Conservation (phyloP, 92 coral and sea anemone species). For the Micromussa lordhowensis region DNA sequence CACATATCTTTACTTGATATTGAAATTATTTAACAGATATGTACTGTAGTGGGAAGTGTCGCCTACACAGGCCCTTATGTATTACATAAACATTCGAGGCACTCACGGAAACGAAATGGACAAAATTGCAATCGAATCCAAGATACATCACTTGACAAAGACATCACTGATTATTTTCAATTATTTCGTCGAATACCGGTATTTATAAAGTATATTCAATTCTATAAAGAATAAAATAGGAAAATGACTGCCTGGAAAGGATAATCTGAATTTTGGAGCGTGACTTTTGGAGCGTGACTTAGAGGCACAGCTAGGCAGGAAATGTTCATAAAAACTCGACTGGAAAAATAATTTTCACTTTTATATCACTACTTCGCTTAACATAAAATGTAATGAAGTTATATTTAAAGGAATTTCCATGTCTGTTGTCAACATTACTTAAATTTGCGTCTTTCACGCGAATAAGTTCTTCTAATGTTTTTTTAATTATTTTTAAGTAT, state of each 20-base stretch:
- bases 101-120: constrained; percentile 9
- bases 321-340: background rate
- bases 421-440: background rate
- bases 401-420: background rate
- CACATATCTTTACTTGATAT: constrained; percentile 13
- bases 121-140: background rate
- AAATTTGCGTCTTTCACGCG: background rate
- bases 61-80: background rate
- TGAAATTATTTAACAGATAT: background rate
- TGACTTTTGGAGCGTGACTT: no score
- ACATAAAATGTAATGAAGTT: background rate
- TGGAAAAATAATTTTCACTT: background rate
- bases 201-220: background rate
- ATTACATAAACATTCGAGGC: background rate
- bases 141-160: background rate
- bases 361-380: background rate
- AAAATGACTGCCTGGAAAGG: background rate
- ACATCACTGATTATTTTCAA: background rate
- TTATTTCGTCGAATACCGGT: background rate
- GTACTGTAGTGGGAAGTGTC: background rate
- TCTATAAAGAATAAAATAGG: no score
- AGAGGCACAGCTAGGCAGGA: no score
- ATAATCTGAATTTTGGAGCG: no score
- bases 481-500: background rate
- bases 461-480: background rate